Evolutionary conservation across 2,888 invertebrate genomes (phyloP).

Genomic region (Plebejus anna): DNA sequence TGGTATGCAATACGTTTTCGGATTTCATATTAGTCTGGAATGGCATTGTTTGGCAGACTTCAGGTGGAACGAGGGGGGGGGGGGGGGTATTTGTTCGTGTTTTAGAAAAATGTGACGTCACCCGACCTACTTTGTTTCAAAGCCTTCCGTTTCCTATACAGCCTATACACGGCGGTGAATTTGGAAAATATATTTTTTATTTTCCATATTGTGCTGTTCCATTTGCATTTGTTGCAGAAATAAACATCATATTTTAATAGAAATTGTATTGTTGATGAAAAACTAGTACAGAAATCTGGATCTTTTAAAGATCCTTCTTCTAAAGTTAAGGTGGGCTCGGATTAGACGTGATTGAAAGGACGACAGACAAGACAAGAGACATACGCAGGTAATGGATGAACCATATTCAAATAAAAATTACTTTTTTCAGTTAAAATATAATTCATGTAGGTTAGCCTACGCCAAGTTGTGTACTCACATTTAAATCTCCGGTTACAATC

Average conservation of each 20-base stretch:
- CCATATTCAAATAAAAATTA: too few species aligned
- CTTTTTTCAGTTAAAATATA: too few species aligned
- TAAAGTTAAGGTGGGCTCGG: too few species aligned
- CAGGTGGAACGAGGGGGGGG: not conserved
- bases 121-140: slow-evolving; percentile 22
- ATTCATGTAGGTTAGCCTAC: not conserved
- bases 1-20: slow-evolving; percentile 19
- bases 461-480: not conserved
- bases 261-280: not conserved
- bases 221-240: not conserved
- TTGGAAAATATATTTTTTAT: slow-evolving; percentile 18
- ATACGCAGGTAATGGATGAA: too few species aligned
- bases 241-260: not conserved
- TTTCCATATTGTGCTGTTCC: not conserved
- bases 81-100: not conserved
- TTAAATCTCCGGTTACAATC: slow-evolving; percentile 1
- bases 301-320: too few species aligned
- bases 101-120: slow-evolving; percentile 22
- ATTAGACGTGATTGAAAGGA: too few species aligned
- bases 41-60: slow-evolving; percentile 26
- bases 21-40: slow-evolving; percentile 15
- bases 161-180: slow-evolving; percentile 7
- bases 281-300: too few species aligned
- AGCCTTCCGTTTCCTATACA: slow-evolving; percentile 18
- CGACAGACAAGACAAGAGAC: too few species aligned